Conservation (phyloP, 2,797 vertebrate genomes). For the Nyctalus aviator region DNA sequence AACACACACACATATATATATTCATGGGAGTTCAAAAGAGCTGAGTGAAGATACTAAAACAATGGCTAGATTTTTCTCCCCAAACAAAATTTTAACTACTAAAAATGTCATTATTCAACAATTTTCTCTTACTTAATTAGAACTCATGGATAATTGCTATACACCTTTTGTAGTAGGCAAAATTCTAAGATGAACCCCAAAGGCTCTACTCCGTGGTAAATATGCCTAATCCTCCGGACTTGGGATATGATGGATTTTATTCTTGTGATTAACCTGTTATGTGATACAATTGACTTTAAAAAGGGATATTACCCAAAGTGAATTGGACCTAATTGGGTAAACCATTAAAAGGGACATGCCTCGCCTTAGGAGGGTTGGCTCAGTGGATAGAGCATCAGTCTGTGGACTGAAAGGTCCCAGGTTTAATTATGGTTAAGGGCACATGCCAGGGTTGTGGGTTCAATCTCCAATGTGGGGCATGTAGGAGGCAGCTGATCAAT, state of each 20-base stretch:
- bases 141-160: neutral
- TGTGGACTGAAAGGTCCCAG: too few species aligned
- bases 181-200: neutral
- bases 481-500: too few species aligned
- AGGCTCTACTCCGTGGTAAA: neutral
- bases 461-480: too few species aligned
- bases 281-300: conserved; percentile 1
- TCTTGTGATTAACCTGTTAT: neutral
- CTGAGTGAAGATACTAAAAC: conserved; percentile 44
- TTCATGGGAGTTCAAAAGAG: conserved; percentile 7
- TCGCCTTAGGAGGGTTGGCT: neutral
- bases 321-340: neutral
- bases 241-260: neutral
- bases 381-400: too few species aligned
- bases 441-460: too few species aligned
- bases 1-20: neutral
- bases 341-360: neutral
- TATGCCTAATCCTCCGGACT: neutral
- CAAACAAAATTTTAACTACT: neutral
- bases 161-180: neutral
- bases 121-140: conserved; percentile 16
- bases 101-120: conserved; percentile 34
- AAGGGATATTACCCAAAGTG: neutral
- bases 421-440: too few species aligned
- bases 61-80: neutral